Conservation (phyloP, 2,113 vertebrate genomes). For the Sigmodon hispidus region DNA sequence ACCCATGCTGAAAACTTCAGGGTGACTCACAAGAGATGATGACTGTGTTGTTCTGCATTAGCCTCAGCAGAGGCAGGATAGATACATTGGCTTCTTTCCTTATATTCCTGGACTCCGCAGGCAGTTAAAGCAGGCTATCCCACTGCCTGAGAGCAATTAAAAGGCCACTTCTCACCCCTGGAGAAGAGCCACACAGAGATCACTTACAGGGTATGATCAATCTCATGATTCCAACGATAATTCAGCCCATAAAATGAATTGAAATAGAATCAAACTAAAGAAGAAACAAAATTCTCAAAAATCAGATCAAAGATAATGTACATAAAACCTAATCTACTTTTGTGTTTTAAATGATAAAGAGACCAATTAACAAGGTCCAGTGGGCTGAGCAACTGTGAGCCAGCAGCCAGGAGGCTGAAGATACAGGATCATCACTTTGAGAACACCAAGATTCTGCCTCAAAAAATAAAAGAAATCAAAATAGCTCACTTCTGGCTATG, state of each 20-base stretch:
- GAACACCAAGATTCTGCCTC: background rate
- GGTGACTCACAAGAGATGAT: background rate
- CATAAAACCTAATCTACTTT: background rate
- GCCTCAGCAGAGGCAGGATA: background rate
- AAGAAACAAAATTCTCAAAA: background rate
- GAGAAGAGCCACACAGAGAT: background rate
- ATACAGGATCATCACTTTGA: background rate
- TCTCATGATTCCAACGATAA: background rate
- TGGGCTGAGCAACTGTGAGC: too few relatives aligned
- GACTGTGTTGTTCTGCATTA: background rate
- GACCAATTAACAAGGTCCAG: background rate
- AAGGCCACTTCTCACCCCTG: background rate
- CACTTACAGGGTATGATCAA: background rate
- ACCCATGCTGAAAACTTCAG: background rate
- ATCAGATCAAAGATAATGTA: background rate
- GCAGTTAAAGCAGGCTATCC: background rate
- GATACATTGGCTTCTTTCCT: background rate
- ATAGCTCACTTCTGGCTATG: background rate
- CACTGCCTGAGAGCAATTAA: background rate
- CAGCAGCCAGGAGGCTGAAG: background rate
- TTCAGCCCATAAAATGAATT: background rate
- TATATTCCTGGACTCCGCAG: fast-evolving
- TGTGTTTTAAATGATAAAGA: background rate
- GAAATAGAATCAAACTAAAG: background rate
- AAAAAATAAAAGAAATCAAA: background rate